Conservation (phyloP, 2,113 vertebrate species). For the Campylomormyrus numenius region DNA sequence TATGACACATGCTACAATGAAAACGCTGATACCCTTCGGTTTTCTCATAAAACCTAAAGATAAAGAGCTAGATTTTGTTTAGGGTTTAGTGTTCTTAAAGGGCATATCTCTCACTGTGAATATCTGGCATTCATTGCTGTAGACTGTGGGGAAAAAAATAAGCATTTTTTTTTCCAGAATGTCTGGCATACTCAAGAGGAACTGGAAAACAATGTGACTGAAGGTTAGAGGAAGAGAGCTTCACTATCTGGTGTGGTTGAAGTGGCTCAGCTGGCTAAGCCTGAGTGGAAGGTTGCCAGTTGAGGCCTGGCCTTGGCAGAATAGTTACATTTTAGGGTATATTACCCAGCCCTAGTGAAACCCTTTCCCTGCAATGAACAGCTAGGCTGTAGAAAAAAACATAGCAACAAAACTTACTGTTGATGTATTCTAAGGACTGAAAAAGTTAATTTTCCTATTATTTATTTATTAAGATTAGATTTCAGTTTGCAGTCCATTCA, state of each 20-base stretch:
- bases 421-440: neutral
- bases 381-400: no score
- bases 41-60: slow-evolving; percentile 1
- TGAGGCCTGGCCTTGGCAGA: neutral
- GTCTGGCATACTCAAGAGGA: neutral
- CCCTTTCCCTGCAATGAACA: no score
- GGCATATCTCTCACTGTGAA: neutral
- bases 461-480: neutral
- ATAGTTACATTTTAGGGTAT: neutral
- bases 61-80: neutral
- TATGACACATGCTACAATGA: neutral
- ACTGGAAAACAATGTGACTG: neutral
- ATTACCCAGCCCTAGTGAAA: neutral
- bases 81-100: neutral
- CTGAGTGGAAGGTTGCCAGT: neutral
- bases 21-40: neutral
- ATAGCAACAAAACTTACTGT: neutral
- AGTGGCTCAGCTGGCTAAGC: neutral
- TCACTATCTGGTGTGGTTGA: neutral
- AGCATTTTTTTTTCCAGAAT: neutral
- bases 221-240: neutral
- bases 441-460: neutral
- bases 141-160: neutral
- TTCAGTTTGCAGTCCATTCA: neutral
- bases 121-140: neutral